Evolutionary conservation across 2,888 invertebrate species (phyloP).

Genomic region (Cataglyphis albicans): DNA sequence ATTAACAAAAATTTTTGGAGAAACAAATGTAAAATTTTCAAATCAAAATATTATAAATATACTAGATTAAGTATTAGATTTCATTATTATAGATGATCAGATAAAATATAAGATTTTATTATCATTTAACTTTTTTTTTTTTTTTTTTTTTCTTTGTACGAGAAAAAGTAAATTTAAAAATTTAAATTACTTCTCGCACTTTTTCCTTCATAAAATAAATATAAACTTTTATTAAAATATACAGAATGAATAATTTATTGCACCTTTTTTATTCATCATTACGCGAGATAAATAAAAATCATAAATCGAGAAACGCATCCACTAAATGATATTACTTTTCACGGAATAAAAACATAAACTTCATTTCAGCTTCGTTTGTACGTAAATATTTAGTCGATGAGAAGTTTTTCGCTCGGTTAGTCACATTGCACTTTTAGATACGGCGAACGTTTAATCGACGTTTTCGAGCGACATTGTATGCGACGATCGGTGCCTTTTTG

Average conservation of each 20-base stretch:
- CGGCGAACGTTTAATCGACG: slow-evolving; percentile 3
- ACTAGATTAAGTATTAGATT: neutral
- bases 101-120: neutral
- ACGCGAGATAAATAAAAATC: neutral
- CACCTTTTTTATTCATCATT: neutral
- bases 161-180: neutral
- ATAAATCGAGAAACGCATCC: neutral
- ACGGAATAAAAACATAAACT: slow-evolving; percentile 15
- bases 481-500: slow-evolving; percentile 32
- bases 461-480: slow-evolving; percentile 45
- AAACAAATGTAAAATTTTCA: neutral
- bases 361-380: slow-evolving; percentile 8
- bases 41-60: neutral
- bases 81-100: neutral
- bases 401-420: slow-evolving; percentile 23
- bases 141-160: neutral
- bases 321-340: slow-evolving; percentile 15
- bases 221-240: neutral
- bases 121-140: neutral
- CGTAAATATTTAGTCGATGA: slow-evolving; percentile 24
- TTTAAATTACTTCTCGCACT: neutral
- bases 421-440: slow-evolving; percentile 41
- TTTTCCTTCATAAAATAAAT: neutral
- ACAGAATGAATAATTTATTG: neutral
- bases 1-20: no score